Base-by-base conservation (phyloP, 2,797 vertebrate genomes). In the Halcyon leucocephala region DNA sequence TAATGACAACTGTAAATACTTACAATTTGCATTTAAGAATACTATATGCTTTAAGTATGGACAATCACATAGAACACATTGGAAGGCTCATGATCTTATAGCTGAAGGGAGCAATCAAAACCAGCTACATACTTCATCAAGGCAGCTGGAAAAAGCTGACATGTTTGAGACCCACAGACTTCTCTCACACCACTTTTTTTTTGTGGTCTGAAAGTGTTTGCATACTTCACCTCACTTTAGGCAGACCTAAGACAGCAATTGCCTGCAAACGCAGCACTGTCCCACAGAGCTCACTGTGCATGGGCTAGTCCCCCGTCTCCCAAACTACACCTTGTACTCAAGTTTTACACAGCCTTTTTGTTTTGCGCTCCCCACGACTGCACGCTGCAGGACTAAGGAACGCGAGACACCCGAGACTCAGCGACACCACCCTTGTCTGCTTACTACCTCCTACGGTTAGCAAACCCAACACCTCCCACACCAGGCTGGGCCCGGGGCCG, bases 401-500 rank as follows among this genome's bases (percentile, higher is more conserved):
- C 37, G 37, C 14, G 6, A 4, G 12, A 20, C 3, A 15, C 0
- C 7, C 0, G 4, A 5, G 10, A 1, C 55, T 12, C 25, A 0
- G 17, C 4, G 0, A 6, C 28, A 64, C 22, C 64, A 14, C 26
- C 12, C 17, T 19, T 7, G 16, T 61, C 60, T 26, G 1, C 71
- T 15, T 2, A 5, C 14, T 26, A 20, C 13, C 3, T 62, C 26
- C 12, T 4, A 8, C 13, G 0, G 35, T 2, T 8, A 55, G 10
- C 60, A 51, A 22, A 39, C 35, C 55, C 51, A 20, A n/a, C 29
- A 55, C 69, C 39, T 49, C 82, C 80, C 73, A 46, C 52, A 28
- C 31, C 33, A 22, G 12, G 19, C 28, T 35, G 15, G 61, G 39
- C 33, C 26, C 14, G 24, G 12, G 14, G 18, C 62, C 39, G 20